Evolutionary conservation across 1,140 invertebrate species (phyloP).

Genomic region (Babylonia areolata): DNA sequence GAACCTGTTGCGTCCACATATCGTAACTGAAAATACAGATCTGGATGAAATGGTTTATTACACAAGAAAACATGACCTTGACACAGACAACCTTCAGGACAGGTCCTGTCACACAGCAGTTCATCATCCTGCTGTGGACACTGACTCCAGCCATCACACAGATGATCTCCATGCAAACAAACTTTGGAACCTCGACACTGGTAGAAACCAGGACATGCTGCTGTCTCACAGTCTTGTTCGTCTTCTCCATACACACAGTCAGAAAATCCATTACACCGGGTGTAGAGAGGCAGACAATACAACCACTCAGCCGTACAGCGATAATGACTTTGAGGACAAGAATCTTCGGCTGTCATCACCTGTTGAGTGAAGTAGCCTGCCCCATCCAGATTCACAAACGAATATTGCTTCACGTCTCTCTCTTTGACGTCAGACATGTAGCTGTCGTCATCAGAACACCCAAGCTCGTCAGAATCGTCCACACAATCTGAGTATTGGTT

Average conservation of each 20-base stretch:
- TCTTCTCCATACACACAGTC: constrained; percentile 2
- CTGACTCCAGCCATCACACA: constrained; percentile 35
- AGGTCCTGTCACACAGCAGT: constrained; percentile 29
- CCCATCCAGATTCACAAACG: constrained; percentile 9
- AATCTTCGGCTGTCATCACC: neutral
- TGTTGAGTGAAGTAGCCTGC: constrained; percentile 1
- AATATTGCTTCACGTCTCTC: neutral
- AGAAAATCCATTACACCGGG: constrained; percentile 20
- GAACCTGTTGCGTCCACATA: constrained; percentile 4
- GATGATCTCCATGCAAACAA: constrained; percentile 24
- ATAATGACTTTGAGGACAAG: constrained; percentile 21
- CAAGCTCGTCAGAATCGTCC: neutral
- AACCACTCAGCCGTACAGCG: neutral
- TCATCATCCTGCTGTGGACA: constrained; percentile 45
- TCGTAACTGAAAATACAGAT: neutral
- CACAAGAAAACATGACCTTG: constrained; percentile 23
- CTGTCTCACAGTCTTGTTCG: neutral
- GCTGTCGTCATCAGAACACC: neutral
- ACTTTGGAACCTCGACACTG: constrained; percentile 14
- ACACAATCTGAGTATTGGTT: neutral
- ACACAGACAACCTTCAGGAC: constrained; percentile 53
- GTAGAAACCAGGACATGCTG: constrained; percentile 36
- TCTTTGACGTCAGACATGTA: neutral
- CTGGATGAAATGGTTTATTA: neutral
- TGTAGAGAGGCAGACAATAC: constrained; percentile 8